phyloP scores from a whole-genome alignment of 2,888 invertebrate species.

The Bugula neritina region DNA sequence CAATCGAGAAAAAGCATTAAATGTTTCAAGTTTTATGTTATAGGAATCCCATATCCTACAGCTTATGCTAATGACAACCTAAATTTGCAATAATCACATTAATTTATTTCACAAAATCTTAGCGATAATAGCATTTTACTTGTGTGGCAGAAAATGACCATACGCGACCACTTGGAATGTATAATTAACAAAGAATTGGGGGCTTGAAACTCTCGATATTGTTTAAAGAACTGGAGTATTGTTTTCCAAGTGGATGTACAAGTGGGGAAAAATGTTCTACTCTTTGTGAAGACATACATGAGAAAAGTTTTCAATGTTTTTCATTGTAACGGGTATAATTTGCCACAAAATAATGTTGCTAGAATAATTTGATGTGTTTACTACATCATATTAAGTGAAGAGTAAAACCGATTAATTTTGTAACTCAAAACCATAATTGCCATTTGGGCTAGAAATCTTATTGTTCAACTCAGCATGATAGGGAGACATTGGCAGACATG shows the following conservation, averaged over 20 bases:
- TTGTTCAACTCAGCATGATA: slow-evolving; percentile 19
- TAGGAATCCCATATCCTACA: too few species aligned
- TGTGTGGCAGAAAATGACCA: too few species aligned
- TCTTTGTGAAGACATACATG: not conserved
- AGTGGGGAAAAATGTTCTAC: not conserved
- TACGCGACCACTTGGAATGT: too few species aligned
- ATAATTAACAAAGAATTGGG: not conserved
- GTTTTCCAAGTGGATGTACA: not conserved
- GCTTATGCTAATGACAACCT: too few species aligned
- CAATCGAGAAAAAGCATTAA: too few species aligned
- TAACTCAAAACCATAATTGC: slow-evolving; percentile 26
- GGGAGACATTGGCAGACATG: slow-evolving; percentile 20
- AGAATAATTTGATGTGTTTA: not conserved
- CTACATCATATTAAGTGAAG: not conserved
- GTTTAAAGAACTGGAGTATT: not conserved
- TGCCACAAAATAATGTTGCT: not conserved
- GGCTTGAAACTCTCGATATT: not conserved
- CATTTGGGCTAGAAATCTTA: not conserved
- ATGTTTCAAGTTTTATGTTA: too few species aligned
- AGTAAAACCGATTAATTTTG: slow-evolving; percentile 8
- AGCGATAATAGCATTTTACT: too few species aligned
- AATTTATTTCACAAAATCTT: too few species aligned
- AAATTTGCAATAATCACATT: too few species aligned
- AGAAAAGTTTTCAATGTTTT: too few species aligned
- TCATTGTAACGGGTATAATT: too few species aligned